A percentile compares a stretch with the other conserved stretches of the same genome.
Conservation (phyloP, 2,113 vertebrate species). For the Rhynchomys soricoides region DNA sequence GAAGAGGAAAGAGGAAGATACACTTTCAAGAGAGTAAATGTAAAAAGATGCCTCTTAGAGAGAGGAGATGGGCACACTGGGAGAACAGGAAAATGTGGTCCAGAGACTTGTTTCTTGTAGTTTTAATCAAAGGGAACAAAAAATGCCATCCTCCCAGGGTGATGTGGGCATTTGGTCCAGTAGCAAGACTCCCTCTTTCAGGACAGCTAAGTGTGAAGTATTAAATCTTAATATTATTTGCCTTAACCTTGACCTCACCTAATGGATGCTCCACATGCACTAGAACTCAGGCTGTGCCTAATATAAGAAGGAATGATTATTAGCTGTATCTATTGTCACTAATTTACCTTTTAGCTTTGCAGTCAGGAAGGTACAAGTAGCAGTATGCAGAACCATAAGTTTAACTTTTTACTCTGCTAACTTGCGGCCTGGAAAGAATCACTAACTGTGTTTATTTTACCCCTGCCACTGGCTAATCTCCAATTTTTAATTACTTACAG, state of each 20-base stretch:
- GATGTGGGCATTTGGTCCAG: not conserved
- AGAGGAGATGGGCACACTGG: not conserved
- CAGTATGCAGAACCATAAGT: not conserved
- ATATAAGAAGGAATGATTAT: not conserved
- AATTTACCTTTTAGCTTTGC: not conserved
- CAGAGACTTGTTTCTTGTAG: not conserved
- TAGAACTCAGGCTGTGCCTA: not conserved
- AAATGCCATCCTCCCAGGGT: not conserved
- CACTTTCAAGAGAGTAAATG: not conserved
- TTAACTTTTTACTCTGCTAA: not conserved
- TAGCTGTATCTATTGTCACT: not conserved
- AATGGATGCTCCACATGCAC: not conserved
- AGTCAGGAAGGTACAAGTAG: not conserved
- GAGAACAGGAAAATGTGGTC: not conserved
- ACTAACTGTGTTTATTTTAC: not conserved
- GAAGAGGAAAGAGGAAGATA: not conserved
- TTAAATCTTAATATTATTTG: not conserved
- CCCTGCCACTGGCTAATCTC: not conserved
- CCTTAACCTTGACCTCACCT: not conserved
- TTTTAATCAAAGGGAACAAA: not conserved
- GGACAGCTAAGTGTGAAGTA: not conserved
- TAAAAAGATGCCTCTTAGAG: not conserved
- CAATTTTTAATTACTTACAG: not conserved
- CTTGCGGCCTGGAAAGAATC: not conserved
- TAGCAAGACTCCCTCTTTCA: not conserved